These are phyloP conservation scores for Spongilla lacustris DNA, from an alignment of 37 sponge, comb jelly and placozoan genomes.

Conservation along the genomic window DNA sequence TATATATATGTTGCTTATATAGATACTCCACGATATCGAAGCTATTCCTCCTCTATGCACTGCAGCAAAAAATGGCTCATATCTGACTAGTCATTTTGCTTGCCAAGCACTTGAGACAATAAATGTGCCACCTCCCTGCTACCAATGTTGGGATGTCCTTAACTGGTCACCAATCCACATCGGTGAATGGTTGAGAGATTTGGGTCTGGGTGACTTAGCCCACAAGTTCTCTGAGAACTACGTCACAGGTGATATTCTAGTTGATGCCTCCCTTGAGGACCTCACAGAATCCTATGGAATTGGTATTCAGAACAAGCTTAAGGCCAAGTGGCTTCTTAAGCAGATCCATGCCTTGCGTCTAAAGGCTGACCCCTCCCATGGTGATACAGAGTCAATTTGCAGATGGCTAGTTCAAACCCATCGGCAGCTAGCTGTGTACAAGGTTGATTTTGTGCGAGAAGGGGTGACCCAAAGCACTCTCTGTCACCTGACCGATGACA, in stretches of 20 bases:
- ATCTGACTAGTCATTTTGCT: conserved; percentile 27
- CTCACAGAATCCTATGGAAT: conserved; percentile 16
- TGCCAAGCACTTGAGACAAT: conserved; percentile 28
- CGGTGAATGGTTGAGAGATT: conserved; percentile 22
- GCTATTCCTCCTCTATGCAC: conserved; percentile 10
- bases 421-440: conserved; percentile 34
- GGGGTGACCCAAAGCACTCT: conserved; percentile 34
- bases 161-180: conserved; percentile 39
- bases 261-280: conserved; percentile 33
- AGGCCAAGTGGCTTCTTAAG: conserved; percentile 38
- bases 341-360: conserved; percentile 36
- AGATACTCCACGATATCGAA: conserved; percentile 47
- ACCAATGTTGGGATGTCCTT: conserved; percentile 47
- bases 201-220: conserved; percentile 29
- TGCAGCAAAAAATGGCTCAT: conserved; percentile 45
- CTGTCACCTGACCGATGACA: conserved; percentile 37
- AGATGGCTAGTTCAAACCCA: conserved; percentile 33
- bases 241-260: conserved; percentile 51
- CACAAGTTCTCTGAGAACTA: not conserved
- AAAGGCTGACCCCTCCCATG: conserved; percentile 20
- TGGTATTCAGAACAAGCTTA: conserved; percentile 18
- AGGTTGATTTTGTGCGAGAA: conserved; percentile 24
- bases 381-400: conserved; percentile 34
- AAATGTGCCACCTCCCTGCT: conserved; percentile 19
- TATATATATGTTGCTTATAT: not conserved